Base-by-base conservation (phyloP, 1,140 invertebrate species). In the Rhagoletis pomonella region DNA sequence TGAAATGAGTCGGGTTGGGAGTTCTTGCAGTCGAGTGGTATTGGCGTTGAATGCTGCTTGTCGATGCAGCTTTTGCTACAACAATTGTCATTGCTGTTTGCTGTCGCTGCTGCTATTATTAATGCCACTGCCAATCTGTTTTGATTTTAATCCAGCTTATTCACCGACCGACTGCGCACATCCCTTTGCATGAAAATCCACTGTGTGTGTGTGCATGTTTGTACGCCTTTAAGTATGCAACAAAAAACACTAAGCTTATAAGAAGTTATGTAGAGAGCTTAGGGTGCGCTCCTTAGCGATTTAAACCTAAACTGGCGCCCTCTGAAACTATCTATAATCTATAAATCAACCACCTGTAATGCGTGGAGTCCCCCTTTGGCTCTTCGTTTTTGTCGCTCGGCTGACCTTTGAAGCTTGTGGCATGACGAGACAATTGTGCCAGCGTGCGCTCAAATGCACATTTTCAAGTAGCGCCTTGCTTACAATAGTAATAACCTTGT, bases 101-200 rank as follows among this genome's bases (percentile, higher is more conserved):
- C 42, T 44, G 42, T 69, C 67, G 50, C 17, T 64, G 73, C 73
- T 55, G 42, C 17, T 55, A 47, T 47, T 81, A 81, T 81, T 81
- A 81, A 81, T 81, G 73, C 73, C 50, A 81, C 17, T 81, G 19
- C 88, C 90, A 90, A 90, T 90, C 90, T 90, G 89, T 90, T 90
- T 90, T 90, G 90, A 90, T 90, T 90, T 90, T 90, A 90, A 90
- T 90, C 90, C 90, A 89, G 88, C 90, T 90, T 90, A 90, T 90
- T 89, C 89, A 88, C 89, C 89, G 89, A 88, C 89, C 89, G 89
- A 88, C 87, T 88, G 87, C 86, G 77, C 86, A 59, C 42, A 69
- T 44, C 17, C 73, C 73, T 55, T 81, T 81, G 50, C 5, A 55
- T 62, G 12, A 3, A 62, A 62, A 62, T 14, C 4, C 9, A 62